phyloP scores from a whole-genome alignment of 2,113 vertebrate species.

The Variabilichromis moorii region DNA sequence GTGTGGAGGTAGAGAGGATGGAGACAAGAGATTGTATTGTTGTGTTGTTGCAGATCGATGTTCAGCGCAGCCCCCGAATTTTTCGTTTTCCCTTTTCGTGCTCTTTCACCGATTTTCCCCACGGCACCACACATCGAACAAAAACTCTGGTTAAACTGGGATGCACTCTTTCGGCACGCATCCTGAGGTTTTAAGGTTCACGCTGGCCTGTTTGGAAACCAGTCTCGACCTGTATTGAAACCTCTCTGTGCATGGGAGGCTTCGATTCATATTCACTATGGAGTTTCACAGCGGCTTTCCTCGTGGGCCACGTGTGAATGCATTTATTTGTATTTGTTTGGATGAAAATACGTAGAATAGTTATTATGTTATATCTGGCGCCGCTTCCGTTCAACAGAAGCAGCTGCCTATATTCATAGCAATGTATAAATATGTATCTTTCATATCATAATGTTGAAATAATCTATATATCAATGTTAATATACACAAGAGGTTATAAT shows the following conservation, averaged over 20 bases:
- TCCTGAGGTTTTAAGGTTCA: slow-evolving; percentile 38
- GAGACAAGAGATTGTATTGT: slow-evolving; percentile 4
- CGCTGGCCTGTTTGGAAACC: slow-evolving; percentile 62
- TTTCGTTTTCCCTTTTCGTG: background rate
- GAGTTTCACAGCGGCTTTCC: slow-evolving; percentile 35
- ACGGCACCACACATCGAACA: background rate
- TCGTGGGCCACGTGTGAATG: slow-evolving; percentile 13
- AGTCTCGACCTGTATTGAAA: slow-evolving; percentile 63
- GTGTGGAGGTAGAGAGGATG: background rate
- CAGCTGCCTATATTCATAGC: slow-evolving; percentile 60
- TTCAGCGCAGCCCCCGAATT: background rate
- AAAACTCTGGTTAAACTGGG: background rate
- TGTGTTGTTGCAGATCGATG: background rate
- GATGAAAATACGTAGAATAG: slow-evolving; percentile 51
- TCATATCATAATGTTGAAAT: slow-evolving; percentile 67
- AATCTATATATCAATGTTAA: slow-evolving; percentile 65
- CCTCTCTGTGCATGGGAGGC: slow-evolving; percentile 74
- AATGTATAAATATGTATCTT: slow-evolving; percentile 69
- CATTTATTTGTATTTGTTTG: slow-evolving; percentile 60
- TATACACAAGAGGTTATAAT: slow-evolving; percentile 65
- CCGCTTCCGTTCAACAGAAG: slow-evolving; percentile 25
- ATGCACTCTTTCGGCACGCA: slow-evolving; percentile 19
- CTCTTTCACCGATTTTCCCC: background rate
- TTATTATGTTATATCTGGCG: slow-evolving; percentile 65
- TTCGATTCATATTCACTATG: slow-evolving; percentile 59